A percentile compares a stretch with the other conserved stretches of the same genome.
Conservation (phyloP, 2,888 invertebrate genomes). For the Neoscelio sp. region DNA sequence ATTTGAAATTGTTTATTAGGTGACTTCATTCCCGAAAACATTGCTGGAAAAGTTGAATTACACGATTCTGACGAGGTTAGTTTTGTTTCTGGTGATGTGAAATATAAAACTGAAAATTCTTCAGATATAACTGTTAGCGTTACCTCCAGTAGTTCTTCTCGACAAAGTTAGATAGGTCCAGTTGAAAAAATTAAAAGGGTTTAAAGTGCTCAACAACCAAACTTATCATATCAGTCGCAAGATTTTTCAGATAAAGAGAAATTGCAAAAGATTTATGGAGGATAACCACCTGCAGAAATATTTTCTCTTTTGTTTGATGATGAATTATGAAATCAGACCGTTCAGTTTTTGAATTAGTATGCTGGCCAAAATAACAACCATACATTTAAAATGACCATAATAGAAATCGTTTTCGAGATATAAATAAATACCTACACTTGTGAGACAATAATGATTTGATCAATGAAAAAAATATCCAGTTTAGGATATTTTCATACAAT, state of each 20-base stretch:
- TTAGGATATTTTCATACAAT: constrained; percentile 64
- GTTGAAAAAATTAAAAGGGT: too few species aligned
- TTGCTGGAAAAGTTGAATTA: too few species aligned
- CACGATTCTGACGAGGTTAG: too few species aligned
- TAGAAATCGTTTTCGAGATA: constrained; percentile 14
- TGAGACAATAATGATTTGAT: constrained; percentile 63
- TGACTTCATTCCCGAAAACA: too few species aligned
- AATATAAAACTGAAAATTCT: too few species aligned
- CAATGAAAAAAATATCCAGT: constrained; percentile 69
- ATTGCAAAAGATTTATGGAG: not conserved
- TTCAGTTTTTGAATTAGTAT: not conserved
- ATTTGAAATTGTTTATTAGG: too few species aligned
- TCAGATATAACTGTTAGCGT: too few species aligned
- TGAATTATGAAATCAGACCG: not conserved
- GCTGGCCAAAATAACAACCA: constrained; percentile 10
- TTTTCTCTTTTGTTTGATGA: constrained; percentile 3
- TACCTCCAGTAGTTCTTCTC: too few species aligned
- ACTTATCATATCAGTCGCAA: not conserved
- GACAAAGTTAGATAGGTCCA: too few species aligned
- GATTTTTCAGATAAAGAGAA: not conserved
- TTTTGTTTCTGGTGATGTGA: too few species aligned
- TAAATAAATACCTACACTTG: constrained; percentile 53
- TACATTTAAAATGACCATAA: not conserved
- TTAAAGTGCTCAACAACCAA: too few species aligned
- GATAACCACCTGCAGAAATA: not conserved